These are phyloP conservation scores for Chiloscyllium punctatum DNA, from an alignment of 2,797 vertebrate species.

Conservation along the genomic window DNA sequence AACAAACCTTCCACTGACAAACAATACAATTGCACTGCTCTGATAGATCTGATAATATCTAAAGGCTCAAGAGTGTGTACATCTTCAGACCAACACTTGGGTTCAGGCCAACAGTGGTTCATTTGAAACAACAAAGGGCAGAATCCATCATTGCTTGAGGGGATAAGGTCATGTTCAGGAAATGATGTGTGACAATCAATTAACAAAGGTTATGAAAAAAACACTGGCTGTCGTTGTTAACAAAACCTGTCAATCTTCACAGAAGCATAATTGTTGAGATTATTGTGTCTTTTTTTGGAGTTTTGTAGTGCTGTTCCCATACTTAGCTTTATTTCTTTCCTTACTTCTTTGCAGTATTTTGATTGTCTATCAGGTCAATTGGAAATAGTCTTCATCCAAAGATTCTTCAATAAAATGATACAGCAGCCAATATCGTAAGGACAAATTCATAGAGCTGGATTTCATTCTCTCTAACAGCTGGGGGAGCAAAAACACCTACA, in stretches of 20 bases:
- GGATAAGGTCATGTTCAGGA: constrained; percentile 40
- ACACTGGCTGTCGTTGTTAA: neutral
- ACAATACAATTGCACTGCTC: neutral
- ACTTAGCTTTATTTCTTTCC: neutral
- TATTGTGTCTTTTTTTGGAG: neutral
- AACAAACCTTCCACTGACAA: neutral
- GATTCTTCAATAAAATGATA: neutral
- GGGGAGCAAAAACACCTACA: too few relatives aligned
- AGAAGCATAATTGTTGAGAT: neutral
- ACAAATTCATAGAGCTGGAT: neutral
- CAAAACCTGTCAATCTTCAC: constrained; percentile 1
- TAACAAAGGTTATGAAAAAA: neutral
- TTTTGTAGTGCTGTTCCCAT: neutral
- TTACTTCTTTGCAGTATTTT: neutral
- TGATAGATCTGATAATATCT: constrained; percentile 4
- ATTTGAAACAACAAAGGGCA: constrained; percentile 28
- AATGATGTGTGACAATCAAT: constrained; percentile 14
- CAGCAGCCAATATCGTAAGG: neutral
- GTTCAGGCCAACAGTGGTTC: neutral
- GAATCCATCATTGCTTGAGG: neutral
- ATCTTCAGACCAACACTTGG: constrained; percentile 32
- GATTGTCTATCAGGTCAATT: neutral
- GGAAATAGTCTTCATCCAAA: neutral
- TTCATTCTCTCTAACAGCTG: too few relatives aligned
- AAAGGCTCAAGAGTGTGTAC: neutral